Base-by-base conservation (phyloP, 2,113 vertebrate species). In the Monopterus albus region DNA sequence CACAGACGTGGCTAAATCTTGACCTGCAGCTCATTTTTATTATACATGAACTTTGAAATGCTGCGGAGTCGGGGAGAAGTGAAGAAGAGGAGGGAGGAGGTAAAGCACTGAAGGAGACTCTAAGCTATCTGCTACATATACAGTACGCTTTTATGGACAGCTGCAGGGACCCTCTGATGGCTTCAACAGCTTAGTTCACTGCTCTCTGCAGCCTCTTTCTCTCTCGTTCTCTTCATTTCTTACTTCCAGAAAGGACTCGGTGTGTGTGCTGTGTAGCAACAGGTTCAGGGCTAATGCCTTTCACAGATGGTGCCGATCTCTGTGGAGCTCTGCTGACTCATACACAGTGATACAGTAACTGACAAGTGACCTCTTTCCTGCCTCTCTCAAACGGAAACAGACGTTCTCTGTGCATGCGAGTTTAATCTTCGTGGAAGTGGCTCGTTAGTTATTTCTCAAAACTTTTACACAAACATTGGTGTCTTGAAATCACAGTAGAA, bases 131-230 rank as follows among this genome's bases (percentile, higher is more conserved):
- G 81, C 79, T 75, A 56, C 71, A 50, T 85, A n/a, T n/a, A n/a
- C n/a, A n/a, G 81, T 75, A 67, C 71, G 84, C 71, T 77, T 83
- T 85, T 81, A 76, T 79, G 78, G 69, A 75, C 72, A 75, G 63
- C 82, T 82, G 78, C 53, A 6, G 78, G 72, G 72, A 75, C 72
- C 70, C 75, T 81, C 83, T 78, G 81, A 88, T 78, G 81, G 76
- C 79, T 84, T 78, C 60, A 78, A 45, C 87, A 80, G 87, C 81
- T 70, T 47, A 71, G 75, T 63, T 49, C 75, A 65, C 68, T 38
- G 67, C 70, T 78, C 66, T 71, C 68, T 47, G 28, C 71, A 36
- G 58, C 17, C 62, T 77, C 40, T 11, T 49, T 68, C 21, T 66
- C 63, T 21, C 36, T 83, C 68, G 72, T 70, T 56, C 65, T 67